Conservation (phyloP, 1,140 invertebrate species). For the Drosophila arawakana region DNA sequence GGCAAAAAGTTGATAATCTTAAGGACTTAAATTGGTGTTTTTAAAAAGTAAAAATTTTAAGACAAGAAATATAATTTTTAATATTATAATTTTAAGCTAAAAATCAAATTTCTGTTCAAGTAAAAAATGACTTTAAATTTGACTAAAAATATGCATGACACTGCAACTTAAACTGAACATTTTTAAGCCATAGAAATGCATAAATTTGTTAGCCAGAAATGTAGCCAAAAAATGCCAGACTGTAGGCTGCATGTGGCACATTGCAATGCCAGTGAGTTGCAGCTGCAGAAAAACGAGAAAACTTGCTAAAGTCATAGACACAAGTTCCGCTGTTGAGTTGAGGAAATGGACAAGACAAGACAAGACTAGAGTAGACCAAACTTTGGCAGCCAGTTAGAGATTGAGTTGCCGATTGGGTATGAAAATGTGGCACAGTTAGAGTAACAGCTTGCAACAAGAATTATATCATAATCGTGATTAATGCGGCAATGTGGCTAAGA, state of each 20-base stretch:
- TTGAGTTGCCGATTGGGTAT: not conserved
- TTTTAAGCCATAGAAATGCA: too few species aligned
- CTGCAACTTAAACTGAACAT: too few species aligned
- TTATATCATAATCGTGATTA: conserved; percentile 68
- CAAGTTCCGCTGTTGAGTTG: conserved; percentile 7
- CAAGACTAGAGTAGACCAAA: not conserved
- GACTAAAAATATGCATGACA: too few species aligned
- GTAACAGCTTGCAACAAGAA: conserved; percentile 54
- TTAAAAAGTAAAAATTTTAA: too few species aligned
- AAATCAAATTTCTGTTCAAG: too few species aligned
- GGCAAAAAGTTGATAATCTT: too few species aligned
- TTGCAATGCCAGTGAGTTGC: not conserved
- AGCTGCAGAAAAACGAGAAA: conserved; percentile 14
- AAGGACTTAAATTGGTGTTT: too few species aligned
- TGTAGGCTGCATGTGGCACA: not conserved
- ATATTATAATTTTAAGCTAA: too few species aligned
- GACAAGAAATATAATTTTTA: too few species aligned
- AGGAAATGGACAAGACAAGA: conserved; percentile 8
- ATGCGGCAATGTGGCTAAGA: conserved; percentile 25
- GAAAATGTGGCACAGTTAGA: conserved; percentile 49
- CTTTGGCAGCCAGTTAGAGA: not conserved
- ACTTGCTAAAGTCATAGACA: not conserved
- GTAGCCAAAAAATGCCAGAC: too few species aligned
- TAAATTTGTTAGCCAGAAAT: too few species aligned
- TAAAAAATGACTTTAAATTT: too few species aligned